phyloP scores from a whole-genome alignment of 2,888 invertebrate genomes.

The Melipona beecheii region DNA sequence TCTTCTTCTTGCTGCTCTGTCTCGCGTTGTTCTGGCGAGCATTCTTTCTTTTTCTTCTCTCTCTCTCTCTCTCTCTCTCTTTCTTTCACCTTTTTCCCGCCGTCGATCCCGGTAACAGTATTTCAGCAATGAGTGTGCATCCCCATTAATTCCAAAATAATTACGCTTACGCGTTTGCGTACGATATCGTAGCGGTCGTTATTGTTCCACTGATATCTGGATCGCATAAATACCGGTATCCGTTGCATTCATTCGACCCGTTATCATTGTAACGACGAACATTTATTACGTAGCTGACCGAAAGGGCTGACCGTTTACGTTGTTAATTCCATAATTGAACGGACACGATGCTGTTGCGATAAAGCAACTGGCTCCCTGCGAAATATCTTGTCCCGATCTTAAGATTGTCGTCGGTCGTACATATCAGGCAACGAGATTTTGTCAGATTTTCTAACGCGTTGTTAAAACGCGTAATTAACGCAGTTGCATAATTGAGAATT shows the following conservation, averaged over 20 bases:
- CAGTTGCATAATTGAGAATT: neutral
- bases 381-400: neutral
- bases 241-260: slow-evolving; percentile 73
- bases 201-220: slow-evolving; percentile 73
- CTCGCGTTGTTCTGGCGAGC: neutral
- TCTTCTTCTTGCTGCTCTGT: neutral
- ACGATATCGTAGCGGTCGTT: slow-evolving; percentile 67
- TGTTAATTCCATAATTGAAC: slow-evolving; percentile 75
- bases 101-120: slow-evolving; percentile 38
- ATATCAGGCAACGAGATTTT: neutral
- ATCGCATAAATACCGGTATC: slow-evolving; percentile 74
- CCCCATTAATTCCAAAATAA: slow-evolving; percentile 72
- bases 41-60: neutral
- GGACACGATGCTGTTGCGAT: slow-evolving; percentile 55
- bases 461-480: neutral
- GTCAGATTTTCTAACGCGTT: neutral
- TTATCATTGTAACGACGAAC: slow-evolving; percentile 67
- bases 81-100: neutral
- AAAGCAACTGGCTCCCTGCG: slow-evolving; percentile 21
- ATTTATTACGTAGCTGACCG: slow-evolving; percentile 70
- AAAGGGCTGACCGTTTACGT: slow-evolving; percentile 61
- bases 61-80: neutral
- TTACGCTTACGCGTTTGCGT: slow-evolving; percentile 65
- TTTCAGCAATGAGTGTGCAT: slow-evolving; percentile 54
- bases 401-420: neutral